These are phyloP conservation scores for Yponomeuta plumbellus DNA, from an alignment of 2,888 invertebrate species.

Conservation along the genomic window DNA sequence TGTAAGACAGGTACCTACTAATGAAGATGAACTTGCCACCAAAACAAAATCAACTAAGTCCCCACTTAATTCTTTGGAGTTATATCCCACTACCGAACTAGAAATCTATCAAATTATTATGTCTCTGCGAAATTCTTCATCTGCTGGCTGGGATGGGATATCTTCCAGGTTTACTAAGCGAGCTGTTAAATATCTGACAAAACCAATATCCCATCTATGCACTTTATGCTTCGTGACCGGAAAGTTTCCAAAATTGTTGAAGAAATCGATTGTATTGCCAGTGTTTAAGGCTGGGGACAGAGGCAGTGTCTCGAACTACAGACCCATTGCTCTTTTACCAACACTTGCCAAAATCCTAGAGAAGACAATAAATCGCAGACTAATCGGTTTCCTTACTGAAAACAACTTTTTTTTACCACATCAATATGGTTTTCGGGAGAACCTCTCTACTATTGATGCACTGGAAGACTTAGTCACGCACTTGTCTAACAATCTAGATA, in stretches of 20 bases:
- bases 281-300: conserved; percentile 4
- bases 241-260: conserved; percentile 2
- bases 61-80: not conserved
- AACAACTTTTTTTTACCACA: not conserved
- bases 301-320: conserved; percentile 5
- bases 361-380: conserved; percentile 5
- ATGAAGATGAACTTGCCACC: no score
- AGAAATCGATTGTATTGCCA: conserved; percentile 1
- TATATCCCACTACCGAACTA: not conserved
- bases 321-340: conserved; percentile 10
- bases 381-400: not conserved
- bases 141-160: conserved; percentile 5
- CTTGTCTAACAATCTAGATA: conserved; percentile 2
- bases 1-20: no score
- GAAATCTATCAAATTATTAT: not conserved
- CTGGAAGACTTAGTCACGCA: not conserved
- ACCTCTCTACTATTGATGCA: conserved; percentile 6
- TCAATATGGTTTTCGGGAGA: conserved; percentile 7
- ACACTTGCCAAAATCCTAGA: conserved; percentile 10
- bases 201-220: not conserved
- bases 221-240: not conserved
- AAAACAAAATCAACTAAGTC: not conserved
- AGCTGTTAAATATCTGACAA: not conserved
- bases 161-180: not conserved
- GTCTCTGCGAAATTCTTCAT: not conserved